Conservation (phyloP, 2,888 invertebrate species). For the Chrysomela aeneicollis region DNA sequence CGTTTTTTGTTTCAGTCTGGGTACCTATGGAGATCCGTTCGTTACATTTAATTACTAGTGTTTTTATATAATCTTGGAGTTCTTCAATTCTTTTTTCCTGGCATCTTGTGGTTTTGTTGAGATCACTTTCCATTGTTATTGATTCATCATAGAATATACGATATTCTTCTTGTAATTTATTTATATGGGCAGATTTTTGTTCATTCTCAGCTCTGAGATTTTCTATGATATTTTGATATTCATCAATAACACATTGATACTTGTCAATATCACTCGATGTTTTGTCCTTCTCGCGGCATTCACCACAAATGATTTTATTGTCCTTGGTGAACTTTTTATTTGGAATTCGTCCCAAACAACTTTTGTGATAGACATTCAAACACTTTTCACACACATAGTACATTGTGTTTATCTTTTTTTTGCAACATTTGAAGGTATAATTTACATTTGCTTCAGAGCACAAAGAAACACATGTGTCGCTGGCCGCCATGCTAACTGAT, state of each 20-base stretch:
- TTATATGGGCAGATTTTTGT: background rate
- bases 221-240: conserved; percentile 7
- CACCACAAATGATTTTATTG: conserved; percentile 10
- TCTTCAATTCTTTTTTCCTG: conserved; percentile 3
- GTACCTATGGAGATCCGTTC: conserved; percentile 6
- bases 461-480: conserved; percentile 8
- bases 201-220: conserved; percentile 1
- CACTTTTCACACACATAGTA: conserved; percentile 13
- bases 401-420: conserved; percentile 10
- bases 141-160: background rate
- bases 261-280: conserved; percentile 4
- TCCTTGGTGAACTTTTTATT: conserved; percentile 4
- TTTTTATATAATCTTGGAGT: conserved; percentile 11
- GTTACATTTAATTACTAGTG: background rate
- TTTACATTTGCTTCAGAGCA: conserved; percentile 7
- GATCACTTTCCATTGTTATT: conserved; percentile 10
- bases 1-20: conserved; percentile 8
- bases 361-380: background rate
- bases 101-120: background rate
- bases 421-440: conserved; percentile 11
- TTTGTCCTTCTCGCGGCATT: conserved; percentile 8
- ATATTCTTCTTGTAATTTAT: background rate
- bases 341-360: conserved; percentile 6
- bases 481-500: background rate
- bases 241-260: conserved; percentile 5